These are phyloP conservation scores for Cheilosia soror DNA, from an alignment of 2,888 invertebrate species.

Conservation along the genomic window DNA sequence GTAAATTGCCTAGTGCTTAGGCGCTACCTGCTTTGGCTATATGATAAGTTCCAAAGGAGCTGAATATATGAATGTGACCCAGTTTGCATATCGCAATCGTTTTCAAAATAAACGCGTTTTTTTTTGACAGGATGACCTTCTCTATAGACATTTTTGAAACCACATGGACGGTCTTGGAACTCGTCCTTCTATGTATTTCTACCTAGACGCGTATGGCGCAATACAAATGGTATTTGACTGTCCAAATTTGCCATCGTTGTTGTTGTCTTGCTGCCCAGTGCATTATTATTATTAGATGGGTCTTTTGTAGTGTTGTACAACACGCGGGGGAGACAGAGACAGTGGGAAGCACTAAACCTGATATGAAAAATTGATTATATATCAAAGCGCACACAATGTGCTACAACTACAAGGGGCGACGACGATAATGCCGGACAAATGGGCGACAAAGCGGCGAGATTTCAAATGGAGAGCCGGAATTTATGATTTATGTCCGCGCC, in stretches of 20 bases:
- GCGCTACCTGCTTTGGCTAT: not conserved
- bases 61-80: not conserved
- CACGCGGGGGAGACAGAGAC: not conserved
- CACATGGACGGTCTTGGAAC: not conserved
- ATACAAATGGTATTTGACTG: conserved; percentile 6
- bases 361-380: conserved; percentile 40
- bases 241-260: not conserved
- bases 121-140: too few relatives aligned
- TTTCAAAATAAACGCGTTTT: too few relatives aligned
- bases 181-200: not conserved
- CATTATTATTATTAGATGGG: conserved; percentile 7
- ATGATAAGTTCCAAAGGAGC: not conserved
- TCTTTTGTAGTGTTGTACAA: conserved; percentile 2
- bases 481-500: conserved; percentile 36
- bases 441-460: conserved; percentile 17
- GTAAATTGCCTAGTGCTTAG: not conserved
- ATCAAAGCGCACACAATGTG: conserved; percentile 2
- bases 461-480: conserved; percentile 20
- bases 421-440: conserved; percentile 11
- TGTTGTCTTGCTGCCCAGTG: not conserved
- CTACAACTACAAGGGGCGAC: conserved; percentile 1
- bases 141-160: not conserved
- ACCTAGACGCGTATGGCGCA: conserved; percentile 21
- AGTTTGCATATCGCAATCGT: too few relatives aligned
- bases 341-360: conserved; percentile 21